Base-by-base conservation (phyloP, 1,140 invertebrate genomes). In the Ericerus pela region DNA sequence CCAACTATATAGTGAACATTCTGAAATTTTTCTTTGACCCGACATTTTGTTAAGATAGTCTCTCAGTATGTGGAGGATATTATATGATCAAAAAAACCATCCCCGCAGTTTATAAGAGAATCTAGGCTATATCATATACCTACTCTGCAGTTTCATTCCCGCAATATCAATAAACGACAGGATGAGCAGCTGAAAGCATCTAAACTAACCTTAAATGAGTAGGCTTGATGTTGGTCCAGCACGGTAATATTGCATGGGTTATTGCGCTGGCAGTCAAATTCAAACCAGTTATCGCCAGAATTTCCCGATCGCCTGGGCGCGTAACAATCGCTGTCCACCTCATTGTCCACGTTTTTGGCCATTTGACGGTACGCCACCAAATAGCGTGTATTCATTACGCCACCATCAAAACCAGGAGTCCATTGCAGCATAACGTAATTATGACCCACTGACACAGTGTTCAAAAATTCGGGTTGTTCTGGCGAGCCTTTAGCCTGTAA, bases 331-430 rank as follows among this genome's bases (percentile, higher is more conserved):
- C 54, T 59, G 18, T 64, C 62, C 20, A 62, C 53, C 57, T 68
- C 66, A 47, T 68, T 64, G 16, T 62, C 62, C 66, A 1, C 73
- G 0, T 82, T 76, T 26, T 81, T 75, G 38, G 54, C 54, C 18
- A 29, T 53, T 24, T 47, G 41, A 51, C 79, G 76, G 65, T 85
- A 86, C 8, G 77, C 78, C 5, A 91, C 83, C 61, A 85, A 85
- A 68, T 86, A 91, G 63, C 88, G 88, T 0, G 87, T 92, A 61
- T 82, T 85, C 12, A 78, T 76, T 29, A 88, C 66, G 0, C 89
- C 89, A 0, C 91, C 90, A 69, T 94, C 85, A 65, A 94, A 95
- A 0, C 88, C 89, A 1, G 85, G 78, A 60, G 85, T 80, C 88
- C 88, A 94, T 29, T 76, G 73, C 1, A 94, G 67, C 0, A 82